phyloP scores from a whole-genome alignment of 2,797 vertebrate species.

The Pelobates cultripes region DNA sequence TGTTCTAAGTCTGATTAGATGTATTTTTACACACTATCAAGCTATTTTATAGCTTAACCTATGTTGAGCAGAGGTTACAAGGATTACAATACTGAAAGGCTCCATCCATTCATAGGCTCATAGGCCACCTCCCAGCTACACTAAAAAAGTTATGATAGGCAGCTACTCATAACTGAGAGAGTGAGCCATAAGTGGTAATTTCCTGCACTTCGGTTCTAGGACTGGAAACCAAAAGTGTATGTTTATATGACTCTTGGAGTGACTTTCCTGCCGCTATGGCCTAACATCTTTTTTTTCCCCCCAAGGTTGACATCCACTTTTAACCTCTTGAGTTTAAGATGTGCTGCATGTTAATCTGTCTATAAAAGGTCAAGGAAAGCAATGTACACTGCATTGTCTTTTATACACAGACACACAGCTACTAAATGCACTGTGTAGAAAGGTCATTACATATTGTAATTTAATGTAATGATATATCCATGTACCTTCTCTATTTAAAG shows the following conservation, averaged over 20 bases:
- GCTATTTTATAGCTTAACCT: background rate
- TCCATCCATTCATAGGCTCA: background rate
- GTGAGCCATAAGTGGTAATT: constrained; percentile 36
- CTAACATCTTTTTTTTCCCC: background rate
- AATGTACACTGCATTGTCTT: too few species aligned
- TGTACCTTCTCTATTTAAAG: too few species aligned
- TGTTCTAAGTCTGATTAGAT: background rate
- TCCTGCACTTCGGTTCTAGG: constrained; percentile 32
- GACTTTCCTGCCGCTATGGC: constrained; percentile 13
- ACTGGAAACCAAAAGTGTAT: constrained; percentile 17
- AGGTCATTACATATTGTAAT: too few species aligned
- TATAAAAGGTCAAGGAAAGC: too few species aligned
- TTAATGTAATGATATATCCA: too few species aligned
- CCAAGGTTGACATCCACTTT: too few species aligned
- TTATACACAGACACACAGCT: too few species aligned
- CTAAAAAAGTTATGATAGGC: constrained; percentile 7
- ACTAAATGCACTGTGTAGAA: too few species aligned
- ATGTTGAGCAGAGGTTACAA: constrained; percentile 9
- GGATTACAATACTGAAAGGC: background rate
- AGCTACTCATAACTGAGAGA: constrained; percentile 12
- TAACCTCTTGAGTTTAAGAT: too few species aligned
- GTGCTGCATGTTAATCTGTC: too few species aligned
- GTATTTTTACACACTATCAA: background rate
- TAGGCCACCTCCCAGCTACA: background rate
- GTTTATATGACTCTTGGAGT: constrained; percentile 37